Percentiles rank a stretch among this genome's conserved stretches.
phyloP scores from a whole-genome alignment of 2,113 vertebrate genomes.

The Dermatemys mawii region DNA sequence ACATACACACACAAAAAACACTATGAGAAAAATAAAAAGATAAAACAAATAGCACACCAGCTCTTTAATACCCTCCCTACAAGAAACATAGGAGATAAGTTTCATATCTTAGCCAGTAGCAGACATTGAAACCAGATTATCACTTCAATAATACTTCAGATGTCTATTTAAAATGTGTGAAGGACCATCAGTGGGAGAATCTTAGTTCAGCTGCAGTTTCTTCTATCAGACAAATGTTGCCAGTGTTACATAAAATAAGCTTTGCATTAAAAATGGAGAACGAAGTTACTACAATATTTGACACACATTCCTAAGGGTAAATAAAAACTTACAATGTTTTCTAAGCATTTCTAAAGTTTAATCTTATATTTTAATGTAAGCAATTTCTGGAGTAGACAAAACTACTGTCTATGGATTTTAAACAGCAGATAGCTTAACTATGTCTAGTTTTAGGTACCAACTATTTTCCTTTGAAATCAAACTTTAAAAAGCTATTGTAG shows the following conservation, averaged over 20 bases:
- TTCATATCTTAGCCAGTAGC: neutral
- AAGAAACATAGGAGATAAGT: neutral
- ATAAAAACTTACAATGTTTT: neutral
- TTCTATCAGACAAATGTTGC: neutral
- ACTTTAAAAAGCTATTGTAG: neutral
- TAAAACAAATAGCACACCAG: neutral
- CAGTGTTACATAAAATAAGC: neutral
- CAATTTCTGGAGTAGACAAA: neutral
- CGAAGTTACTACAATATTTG: neutral
- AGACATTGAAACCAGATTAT: neutral
- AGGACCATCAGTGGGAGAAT: neutral
- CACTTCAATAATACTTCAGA: neutral
- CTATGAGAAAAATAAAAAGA: conserved; percentile 43
- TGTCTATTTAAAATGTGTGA: neutral
- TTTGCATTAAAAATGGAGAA: neutral
- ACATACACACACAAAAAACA: conserved; percentile 26
- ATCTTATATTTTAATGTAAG: neutral
- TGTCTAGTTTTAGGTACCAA: neutral
- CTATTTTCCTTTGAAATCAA: neutral
- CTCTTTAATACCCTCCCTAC: neutral
- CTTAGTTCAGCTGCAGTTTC: neutral
- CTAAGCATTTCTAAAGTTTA: neutral
- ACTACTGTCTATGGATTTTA: neutral
- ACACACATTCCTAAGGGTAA: neutral
- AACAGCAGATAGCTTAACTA: neutral